Conservation (phyloP, 2,888 invertebrate genomes). For the Gari tellinella region DNA sequence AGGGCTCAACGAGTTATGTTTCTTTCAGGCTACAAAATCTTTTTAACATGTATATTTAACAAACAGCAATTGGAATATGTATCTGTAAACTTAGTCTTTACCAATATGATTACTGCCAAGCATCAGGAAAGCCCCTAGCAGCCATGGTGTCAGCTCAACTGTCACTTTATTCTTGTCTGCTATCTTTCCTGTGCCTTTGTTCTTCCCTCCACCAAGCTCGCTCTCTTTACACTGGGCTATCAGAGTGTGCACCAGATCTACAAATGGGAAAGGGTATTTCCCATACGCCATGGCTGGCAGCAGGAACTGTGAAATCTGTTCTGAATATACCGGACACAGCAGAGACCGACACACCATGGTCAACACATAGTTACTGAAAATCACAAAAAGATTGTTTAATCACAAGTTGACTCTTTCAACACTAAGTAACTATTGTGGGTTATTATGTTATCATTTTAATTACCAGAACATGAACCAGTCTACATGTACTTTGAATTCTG, state of each 20-base stretch:
- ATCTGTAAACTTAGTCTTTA: conserved; percentile 84
- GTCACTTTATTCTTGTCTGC: conserved; percentile 20
- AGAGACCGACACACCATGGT: conserved; percentile 72
- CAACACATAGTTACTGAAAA: conserved; percentile 68
- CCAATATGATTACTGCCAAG: conserved; percentile 89
- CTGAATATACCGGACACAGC: conserved; percentile 79
- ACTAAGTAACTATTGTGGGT: too few species aligned
- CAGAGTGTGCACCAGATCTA: conserved; percentile 79
- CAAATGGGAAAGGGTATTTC: conserved; percentile 80
- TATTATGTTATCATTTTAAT: too few species aligned
- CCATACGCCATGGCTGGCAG: conserved; percentile 82
- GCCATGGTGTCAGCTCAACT: conserved; percentile 87
- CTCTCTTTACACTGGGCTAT: conserved; percentile 61
- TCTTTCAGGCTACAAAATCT: too few species aligned
- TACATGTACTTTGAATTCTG: too few species aligned
- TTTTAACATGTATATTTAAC: too few species aligned
- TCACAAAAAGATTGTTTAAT: conserved; percentile 1
- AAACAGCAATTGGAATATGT: too few species aligned
- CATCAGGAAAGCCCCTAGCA: conserved; percentile 89
- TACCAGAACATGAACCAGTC: too few species aligned
- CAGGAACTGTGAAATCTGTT: conserved; percentile 82
- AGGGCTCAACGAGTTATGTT: too few species aligned
- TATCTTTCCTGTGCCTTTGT: conserved; percentile 28
- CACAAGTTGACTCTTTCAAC: too few species aligned
- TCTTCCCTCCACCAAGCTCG: conserved; percentile 40